A percentile compares a stretch with the other conserved stretches of the same genome.
phyloP scores from a whole-genome alignment of 2,797 vertebrate species.

The Loriculus beryllinus region DNA sequence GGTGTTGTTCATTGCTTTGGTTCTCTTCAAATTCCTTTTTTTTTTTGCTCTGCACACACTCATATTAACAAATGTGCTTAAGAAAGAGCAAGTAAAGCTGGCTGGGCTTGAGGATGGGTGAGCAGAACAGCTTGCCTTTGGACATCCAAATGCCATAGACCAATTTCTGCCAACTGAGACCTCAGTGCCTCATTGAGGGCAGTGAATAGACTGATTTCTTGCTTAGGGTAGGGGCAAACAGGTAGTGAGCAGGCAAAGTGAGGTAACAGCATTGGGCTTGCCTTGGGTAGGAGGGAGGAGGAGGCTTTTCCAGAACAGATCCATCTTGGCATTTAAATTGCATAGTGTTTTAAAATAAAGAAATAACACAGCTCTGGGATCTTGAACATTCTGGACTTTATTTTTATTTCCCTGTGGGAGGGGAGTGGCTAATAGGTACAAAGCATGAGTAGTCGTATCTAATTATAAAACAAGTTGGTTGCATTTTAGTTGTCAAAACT shows the following conservation, averaged over 20 bases:
- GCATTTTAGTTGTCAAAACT: constrained; percentile 9
- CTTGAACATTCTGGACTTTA: constrained; percentile 13
- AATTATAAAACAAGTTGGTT: not conserved
- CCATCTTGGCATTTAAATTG: not conserved
- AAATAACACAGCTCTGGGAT: not conserved
- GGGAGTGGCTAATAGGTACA: constrained; percentile 26
- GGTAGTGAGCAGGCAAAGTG: not conserved
- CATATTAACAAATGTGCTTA: fast-evolving
- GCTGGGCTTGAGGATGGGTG: not conserved
- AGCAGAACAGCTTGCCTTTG: not conserved
- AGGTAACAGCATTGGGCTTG: not conserved
- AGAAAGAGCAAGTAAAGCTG: not conserved
- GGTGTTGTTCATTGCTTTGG: fast-evolving
- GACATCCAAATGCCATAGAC: too few relatives aligned
- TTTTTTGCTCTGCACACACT: not conserved
- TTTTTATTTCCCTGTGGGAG: constrained; percentile 51
- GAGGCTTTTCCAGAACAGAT: not conserved
- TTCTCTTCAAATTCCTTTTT: not conserved
- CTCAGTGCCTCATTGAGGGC: not conserved
- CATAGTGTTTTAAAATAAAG: constrained; percentile 23
- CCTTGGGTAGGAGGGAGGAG: not conserved
- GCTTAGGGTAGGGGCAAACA: not conserved
- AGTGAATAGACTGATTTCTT: fast-evolving
- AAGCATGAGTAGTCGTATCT: constrained; percentile 14
- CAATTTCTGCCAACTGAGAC: not conserved